Evolutionary conservation across 1,140 invertebrate species (phyloP), one percentile per base, ranked within the genome.

Genomic region (Varroa destructor): DNA sequence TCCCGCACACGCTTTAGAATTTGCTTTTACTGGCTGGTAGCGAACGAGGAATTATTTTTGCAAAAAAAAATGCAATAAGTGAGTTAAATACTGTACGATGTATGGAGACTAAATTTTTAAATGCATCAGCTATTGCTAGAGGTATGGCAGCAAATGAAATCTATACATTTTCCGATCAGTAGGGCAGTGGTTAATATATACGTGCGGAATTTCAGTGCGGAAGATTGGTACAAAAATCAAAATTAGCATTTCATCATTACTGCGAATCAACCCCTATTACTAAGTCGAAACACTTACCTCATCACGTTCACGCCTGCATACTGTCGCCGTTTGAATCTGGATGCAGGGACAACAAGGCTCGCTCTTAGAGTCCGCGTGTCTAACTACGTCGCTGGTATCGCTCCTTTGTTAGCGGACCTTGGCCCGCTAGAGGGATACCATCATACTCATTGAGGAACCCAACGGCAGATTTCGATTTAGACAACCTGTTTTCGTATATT

Each of bases 251-350:
- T 37, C 10, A 14, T 67, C 14, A 67, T 67, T 12, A 67, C 61
- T 2, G 61, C 61, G 12, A 67, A 25, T 25, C 25, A 25, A 25
- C 40, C 12, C 40, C 46, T 1, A 67, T 67, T 4, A 5, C 10
- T 37, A 36, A 12, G 61, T 37, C 46, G 61, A 67, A 67, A 8
- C 14, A 67, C 61, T 2, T 67, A 67, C 37, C 36, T 67, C 40
- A 67, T 67, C 40, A 67, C 61, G 5, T 67, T 67, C 61, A 37
- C 40, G 12, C 61, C 61, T 40, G 61, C 61, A 3, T 67, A 36
- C 61, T 67, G 61, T 40, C 61, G 61, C 1, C 61, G 61, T 1
- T 67, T 67, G 10, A 12, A 67, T 37, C 40, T 40, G 12, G 61
- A 67, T 14, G 61, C 61, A 14, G 10, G 12, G n/a, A 37, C 61